A percentile compares a stretch with the other conserved stretches of the same genome.
Evolutionary conservation across 2,888 invertebrate species (phyloP).

Genomic region (Lithophane ornitopus): DNA sequence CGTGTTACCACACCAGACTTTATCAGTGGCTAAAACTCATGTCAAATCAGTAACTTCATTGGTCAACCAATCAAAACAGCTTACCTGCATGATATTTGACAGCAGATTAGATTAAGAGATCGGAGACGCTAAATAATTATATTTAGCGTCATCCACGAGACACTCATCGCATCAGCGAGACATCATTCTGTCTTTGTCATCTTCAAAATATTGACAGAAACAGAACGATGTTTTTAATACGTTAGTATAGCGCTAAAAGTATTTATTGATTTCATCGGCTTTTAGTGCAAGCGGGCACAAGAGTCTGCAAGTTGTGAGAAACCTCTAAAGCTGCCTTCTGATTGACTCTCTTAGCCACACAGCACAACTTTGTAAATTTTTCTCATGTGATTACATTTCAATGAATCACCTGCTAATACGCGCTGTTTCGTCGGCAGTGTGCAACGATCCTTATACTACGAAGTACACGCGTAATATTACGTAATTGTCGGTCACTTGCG

Average conservation of each 20-base stretch:
- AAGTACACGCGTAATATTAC: slow-evolving; percentile 59
- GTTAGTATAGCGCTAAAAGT: neutral
- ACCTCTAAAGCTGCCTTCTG: neutral
- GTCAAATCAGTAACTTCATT: neutral
- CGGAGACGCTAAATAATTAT: neutral
- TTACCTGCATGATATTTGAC: neutral
- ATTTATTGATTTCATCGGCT: neutral
- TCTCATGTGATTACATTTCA: neutral
- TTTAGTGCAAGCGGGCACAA: neutral
- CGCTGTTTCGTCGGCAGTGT: neutral
- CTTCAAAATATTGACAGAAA: neutral
- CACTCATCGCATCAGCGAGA: too few species aligned
- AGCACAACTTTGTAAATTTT: neutral
- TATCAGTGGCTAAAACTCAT: neutral
- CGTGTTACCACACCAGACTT: neutral
- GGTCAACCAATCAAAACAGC: neutral
- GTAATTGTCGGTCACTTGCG: slow-evolving; percentile 65
- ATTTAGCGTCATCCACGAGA: too few species aligned
- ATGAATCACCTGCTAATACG: too few species aligned
- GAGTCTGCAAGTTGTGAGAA: neutral
- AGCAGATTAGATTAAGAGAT: neutral
- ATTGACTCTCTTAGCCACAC: neutral
- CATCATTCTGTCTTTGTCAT: neutral
- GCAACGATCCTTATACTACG: slow-evolving; percentile 10
- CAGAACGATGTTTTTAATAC: neutral